These are phyloP conservation scores for Drosophila athabasca DNA, from an alignment of 1,140 invertebrate genomes.

Conservation along the genomic window DNA sequence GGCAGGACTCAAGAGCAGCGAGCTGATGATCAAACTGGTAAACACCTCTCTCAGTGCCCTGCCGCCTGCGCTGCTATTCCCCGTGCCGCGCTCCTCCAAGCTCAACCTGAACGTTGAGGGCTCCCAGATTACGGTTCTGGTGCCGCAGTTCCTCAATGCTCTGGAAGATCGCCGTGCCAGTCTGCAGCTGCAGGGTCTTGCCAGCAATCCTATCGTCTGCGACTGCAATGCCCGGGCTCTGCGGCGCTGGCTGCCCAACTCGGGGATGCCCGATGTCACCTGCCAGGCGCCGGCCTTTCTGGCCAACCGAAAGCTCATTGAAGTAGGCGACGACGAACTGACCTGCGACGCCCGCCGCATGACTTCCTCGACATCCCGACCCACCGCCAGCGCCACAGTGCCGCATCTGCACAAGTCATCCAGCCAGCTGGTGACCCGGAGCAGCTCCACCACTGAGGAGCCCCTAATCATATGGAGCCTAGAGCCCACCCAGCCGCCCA, in stretches of 20 bases:
- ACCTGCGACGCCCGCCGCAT: conserved; percentile 88
- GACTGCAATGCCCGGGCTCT: conserved; percentile 92
- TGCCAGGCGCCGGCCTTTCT: conserved; percentile 89
- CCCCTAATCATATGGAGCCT: conserved; percentile 95
- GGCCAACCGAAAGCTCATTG: conserved; percentile 87
- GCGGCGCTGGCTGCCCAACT: conserved; percentile 89
- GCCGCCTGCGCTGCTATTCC: conserved; percentile 92
- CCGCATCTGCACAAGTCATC: conserved; percentile 70
- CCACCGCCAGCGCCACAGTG: conserved; percentile 76
- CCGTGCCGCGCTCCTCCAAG: conserved; percentile 93
- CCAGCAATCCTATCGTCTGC: conserved; percentile 91
- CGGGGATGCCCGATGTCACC: conserved; percentile 86
- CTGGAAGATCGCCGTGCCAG: conserved; percentile 91
- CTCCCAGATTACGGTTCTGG: conserved; percentile 89
- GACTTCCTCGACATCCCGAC: conserved; percentile 85
- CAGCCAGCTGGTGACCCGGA: conserved; percentile 84
- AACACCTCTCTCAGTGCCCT: conserved; percentile 91
- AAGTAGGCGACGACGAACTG: conserved; percentile 91
- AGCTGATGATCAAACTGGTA: conserved; percentile 89
- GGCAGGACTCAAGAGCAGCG: conserved; percentile 89
- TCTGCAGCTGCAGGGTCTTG: conserved; percentile 89
- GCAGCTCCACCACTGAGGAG: conserved; percentile 87
- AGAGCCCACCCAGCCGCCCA: conserved; percentile 86
- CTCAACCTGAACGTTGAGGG: conserved; percentile 91
- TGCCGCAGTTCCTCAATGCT: conserved; percentile 90